Base-by-base conservation (phyloP, 2,888 invertebrate species). In the Gymnosoma rotundatum region DNA sequence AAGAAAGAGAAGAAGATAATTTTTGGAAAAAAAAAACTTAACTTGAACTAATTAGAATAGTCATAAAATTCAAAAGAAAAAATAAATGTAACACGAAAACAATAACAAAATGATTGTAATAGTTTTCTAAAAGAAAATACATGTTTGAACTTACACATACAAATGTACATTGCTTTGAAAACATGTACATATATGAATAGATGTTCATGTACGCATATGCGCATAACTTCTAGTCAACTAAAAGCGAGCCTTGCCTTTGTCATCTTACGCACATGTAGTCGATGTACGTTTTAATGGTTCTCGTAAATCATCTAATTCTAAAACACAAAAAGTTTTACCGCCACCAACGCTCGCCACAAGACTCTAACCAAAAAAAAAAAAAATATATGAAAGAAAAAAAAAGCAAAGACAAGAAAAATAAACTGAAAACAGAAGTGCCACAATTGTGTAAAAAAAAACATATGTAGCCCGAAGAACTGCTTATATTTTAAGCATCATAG, bases 261-360 rank as follows among this genome's bases (percentile, higher is more conserved):
- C 42, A 61, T 74, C 74, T 38, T 74, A 84, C 84, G 81, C 84
- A 84, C 84, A 75, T 81, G 83, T 69, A 82, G 83, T 79, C 85
- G 79, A 82, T 86, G 81, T 86, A 85, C 82, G 72, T 87, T 87
- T 88, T 88, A 88, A 87, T 88, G 86, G 84, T 78, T 84, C 82
- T 87, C 90, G 89, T 90, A 90, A 91, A 90, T 90, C 91, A 90
- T 86, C 86, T 86, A 87, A 88, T 87, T 84, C 82, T 78, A 88
- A 90, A 90, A 78, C 80, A 60, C 38, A 48, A 54, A 70, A 38
- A 45, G 14, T 72, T 50, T 56, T 12, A 70, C 74, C 36, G 69
- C 72, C 84, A 80, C 84, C 81, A 81, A 78, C 70, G 70, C 74
- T 74, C 70, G 73, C 67, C 64, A 61, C 52, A 58, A 67, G 78